Evolutionary conservation across 2,113 vertebrate species (phyloP), one percentile per base, ranked within the genome.

Genomic region (Zeus faber): DNA sequence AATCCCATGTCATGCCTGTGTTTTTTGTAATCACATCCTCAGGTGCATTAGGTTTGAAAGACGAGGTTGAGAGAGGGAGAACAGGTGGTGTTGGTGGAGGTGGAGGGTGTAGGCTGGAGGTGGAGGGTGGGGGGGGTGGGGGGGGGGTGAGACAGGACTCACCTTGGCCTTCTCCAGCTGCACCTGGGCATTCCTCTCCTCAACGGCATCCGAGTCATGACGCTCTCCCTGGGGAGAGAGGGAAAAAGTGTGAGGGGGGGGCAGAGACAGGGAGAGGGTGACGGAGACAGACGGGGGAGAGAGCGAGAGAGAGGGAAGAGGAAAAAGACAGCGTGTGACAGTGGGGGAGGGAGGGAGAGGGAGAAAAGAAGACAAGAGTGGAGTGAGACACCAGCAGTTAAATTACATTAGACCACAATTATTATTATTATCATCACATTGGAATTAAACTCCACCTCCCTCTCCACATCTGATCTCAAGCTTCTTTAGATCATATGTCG

Each of bases 81-180:
- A 45, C 29, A 17, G n/a, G n/a, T n/a, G n/a, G n/a, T n/a, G n/a
- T n/a, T n/a, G n/a, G n/a, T n/a, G n/a, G n/a, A n/a, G n/a, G n/a
- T n/a, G n/a, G n/a, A n/a, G n/a, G n/a, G n/a, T n/a, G n/a, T n/a
- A n/a, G n/a, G n/a, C n/a, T n/a, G n/a, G n/a, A n/a, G n/a, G n/a
- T n/a, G n/a, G n/a, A n/a, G n/a, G n/a, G n/a, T n/a, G n/a, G n/a
- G n/a, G n/a, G n/a, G n/a, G n/a, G n/a, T n/a, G n/a, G n/a, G n/a
- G n/a, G n/a, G n/a, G n/a, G 17, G 3, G 37, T 16, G 31, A 13
- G 3, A 49, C n/a, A 16, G 47, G 37, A 25, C 4, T 44, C 54
- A 97, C 97, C 93, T 98, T 98, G 62, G 97, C 94, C 79, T 98
- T 99, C 70, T 97, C 96, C 88, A 99, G 44, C 92, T 99, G 97